Conservation (phyloP, 2,113 vertebrate species). For the Osmerus eperlanus region DNA sequence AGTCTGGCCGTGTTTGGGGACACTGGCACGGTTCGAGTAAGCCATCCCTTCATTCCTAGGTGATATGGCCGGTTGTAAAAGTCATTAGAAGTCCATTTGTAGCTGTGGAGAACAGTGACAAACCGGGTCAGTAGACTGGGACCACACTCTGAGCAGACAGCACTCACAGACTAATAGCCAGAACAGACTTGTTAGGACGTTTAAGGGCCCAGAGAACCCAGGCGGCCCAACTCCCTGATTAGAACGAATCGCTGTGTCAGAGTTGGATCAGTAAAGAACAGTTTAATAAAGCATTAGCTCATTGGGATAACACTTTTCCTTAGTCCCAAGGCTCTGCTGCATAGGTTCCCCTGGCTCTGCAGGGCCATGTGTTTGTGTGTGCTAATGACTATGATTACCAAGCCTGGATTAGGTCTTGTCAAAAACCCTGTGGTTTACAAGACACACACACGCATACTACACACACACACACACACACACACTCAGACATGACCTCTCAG, state of each 20-base stretch:
- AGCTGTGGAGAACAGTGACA: constrained; percentile 5
- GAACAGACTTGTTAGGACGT: constrained; percentile 24
- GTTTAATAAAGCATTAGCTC: constrained; percentile 61
- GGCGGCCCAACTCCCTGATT: constrained; percentile 40
- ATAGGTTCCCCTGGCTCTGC: constrained; percentile 20
- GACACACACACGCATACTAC: constrained; percentile 20
- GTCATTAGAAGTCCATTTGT: constrained; percentile 14
- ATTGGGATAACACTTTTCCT: constrained; percentile 47
- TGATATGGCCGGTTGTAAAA: neutral
- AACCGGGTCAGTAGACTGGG: constrained; percentile 19
- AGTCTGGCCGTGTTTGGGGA: neutral
- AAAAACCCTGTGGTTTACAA: constrained; percentile 48
- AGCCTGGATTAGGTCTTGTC: constrained; percentile 54
- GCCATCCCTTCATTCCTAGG: neutral
- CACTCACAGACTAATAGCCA: constrained; percentile 22
- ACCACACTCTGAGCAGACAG: constrained; percentile 14
- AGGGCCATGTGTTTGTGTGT: constrained; percentile 46
- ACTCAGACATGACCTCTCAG: constrained; percentile 2
- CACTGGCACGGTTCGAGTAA: neutral
- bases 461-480: constrained; percentile 17
- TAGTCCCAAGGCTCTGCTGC: constrained; percentile 26
- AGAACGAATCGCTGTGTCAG: constrained; percentile 48
- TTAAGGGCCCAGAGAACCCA: constrained; percentile 27
- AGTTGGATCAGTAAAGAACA: constrained; percentile 33
- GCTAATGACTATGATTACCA: constrained; percentile 66